Evolutionary conservation across 2,888 invertebrate species (phyloP).

Genomic region (Ichneumoninae sp.): DNA sequence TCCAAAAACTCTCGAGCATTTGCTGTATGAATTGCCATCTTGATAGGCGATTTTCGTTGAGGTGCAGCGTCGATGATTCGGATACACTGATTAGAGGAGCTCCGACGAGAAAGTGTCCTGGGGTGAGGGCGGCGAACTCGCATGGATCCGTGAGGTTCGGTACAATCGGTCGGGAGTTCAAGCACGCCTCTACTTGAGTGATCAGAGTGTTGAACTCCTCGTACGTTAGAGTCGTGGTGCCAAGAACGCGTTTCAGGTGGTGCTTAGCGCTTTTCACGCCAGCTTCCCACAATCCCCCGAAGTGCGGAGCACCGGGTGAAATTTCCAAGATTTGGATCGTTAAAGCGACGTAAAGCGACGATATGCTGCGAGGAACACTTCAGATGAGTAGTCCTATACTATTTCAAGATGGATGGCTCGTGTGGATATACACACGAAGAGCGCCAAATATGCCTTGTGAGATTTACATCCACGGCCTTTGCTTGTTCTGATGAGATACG

Average conservation of each 20-base stretch:
- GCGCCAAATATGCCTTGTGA: slow-evolving; percentile 11
- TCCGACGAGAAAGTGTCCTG: slow-evolving; percentile 30
- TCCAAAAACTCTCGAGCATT: slow-evolving; percentile 41
- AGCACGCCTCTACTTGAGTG: slow-evolving; percentile 10
- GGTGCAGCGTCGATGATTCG: neutral
- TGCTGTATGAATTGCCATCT: slow-evolving; percentile 34
- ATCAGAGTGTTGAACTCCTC: slow-evolving; percentile 25
- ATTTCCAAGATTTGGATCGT: slow-evolving; percentile 9
- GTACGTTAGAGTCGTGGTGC: slow-evolving; percentile 3
- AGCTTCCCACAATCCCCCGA: slow-evolving; percentile 62
- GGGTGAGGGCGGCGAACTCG: slow-evolving; percentile 4
- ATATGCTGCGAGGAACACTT: slow-evolving; percentile 63
- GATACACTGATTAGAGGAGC: slow-evolving; percentile 2
- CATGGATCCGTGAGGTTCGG: neutral
- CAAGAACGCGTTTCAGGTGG: slow-evolving; percentile 62
- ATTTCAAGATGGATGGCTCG: slow-evolving; percentile 75
- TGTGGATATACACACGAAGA: slow-evolving; percentile 73
- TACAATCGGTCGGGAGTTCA: slow-evolving; percentile 35
- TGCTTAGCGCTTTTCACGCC: slow-evolving; percentile 70
- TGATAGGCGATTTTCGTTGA: slow-evolving; percentile 17
- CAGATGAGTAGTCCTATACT: slow-evolving; percentile 72
- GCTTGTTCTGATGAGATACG: neutral
- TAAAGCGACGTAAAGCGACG: slow-evolving; percentile 73
- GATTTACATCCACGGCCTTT: neutral
- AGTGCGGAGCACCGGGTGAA: slow-evolving; percentile 66